Conservation (phyloP, 2,797 vertebrate genomes). For the Hipposideros larvatus region DNA sequence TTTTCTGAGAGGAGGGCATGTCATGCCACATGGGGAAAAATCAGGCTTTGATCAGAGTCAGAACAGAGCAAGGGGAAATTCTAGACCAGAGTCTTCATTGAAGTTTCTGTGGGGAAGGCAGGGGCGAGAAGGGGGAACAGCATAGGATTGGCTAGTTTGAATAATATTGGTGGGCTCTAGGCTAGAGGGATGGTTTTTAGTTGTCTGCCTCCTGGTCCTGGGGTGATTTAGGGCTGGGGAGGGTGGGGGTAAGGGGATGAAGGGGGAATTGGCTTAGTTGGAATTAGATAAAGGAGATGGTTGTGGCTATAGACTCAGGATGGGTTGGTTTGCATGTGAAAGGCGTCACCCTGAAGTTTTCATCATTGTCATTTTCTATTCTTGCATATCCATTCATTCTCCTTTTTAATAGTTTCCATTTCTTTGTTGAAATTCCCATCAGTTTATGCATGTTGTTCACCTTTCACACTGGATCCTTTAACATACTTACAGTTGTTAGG, state of each 20-base stretch:
- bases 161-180: background rate
- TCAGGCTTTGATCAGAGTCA: background rate
- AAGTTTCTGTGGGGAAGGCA: background rate
- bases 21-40: background rate
- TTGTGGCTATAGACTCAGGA: background rate
- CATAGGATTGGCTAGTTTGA: background rate
- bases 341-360: background rate
- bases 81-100: background rate
- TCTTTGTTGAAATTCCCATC: background rate
- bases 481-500: background rate
- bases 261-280: background rate
- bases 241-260: too few species aligned
- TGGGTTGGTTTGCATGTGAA: background rate
- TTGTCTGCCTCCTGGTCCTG: background rate
- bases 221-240: background rate
- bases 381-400: background rate
- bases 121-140: background rate
- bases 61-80: background rate
- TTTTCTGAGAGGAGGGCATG: background rate
- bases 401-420: background rate
- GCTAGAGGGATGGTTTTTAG: background rate
- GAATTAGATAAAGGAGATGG: background rate
- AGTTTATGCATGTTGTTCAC: background rate
- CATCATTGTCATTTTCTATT: background rate
- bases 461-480: background rate